Evolutionary conservation across 2,888 invertebrate genomes (phyloP), one percentile per base, ranked within the genome.

Genomic region (Pseudolycoriella hygida): DNA sequence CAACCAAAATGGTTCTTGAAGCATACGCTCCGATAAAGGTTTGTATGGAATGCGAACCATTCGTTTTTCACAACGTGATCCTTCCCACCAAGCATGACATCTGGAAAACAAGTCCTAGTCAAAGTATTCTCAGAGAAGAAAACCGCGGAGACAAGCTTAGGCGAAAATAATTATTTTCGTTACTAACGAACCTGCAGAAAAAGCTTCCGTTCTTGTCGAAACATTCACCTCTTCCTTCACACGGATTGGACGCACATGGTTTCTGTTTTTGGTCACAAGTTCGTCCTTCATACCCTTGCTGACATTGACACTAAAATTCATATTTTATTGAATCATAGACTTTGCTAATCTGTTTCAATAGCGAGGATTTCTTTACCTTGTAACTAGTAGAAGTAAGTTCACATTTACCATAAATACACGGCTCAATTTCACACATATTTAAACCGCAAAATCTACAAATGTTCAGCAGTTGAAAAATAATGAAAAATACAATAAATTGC

Each of bases 1-100:
- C 39, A 89, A 68, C 88, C 88, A 88, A 62, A 89, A 88, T 0
- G 88, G 88, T 59, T 88, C 87, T 54, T 85, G 81, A 25, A 88
- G 67, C 80, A 89, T 83, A 19, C 84, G 68, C 53, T 85, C 77
- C 10, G 85, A 83, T 15, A 87, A 67, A 3, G 78, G 78, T 53
- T 76, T 77, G 60, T 74, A 78, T 1, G 77, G 77, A 48, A 80
- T 77, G 54, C 78, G 75, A 51, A 77, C 69, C 66, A 78, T 76
- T 38, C 74, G 66, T 44, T 68, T 66, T 62, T 85, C 83, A 57
- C 86, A 86, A 50, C 76, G 72, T 54, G 65, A 59, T 42, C 80
- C 80, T 57, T 75, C 76, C 76, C 77, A 80, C 65, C 81, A 82
- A 0, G 80, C 80, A 56, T 81, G 78, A 57, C 87, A 79, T 51